Conservation (phyloP, 2,888 invertebrate genomes). For the Ceriagrion tenellum region DNA sequence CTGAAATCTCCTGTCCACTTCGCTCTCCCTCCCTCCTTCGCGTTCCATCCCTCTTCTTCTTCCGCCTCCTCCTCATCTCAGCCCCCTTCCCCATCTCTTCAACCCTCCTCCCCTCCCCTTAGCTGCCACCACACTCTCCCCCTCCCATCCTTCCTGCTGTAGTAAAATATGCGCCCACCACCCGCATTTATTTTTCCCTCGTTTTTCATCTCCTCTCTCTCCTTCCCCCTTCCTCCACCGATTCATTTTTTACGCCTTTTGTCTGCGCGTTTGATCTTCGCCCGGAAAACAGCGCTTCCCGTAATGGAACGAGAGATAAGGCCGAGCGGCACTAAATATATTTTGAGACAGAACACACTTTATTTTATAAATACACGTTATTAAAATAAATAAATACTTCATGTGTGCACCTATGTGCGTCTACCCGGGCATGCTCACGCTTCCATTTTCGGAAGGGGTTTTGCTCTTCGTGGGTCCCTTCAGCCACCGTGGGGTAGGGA, state of each 20-base stretch:
- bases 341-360: slow-evolving; percentile 42
- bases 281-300: slow-evolving; percentile 63
- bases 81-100: not conserved
- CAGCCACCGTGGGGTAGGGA: not conserved
- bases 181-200: slow-evolving; percentile 37
- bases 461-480: not conserved
- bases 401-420: not conserved
- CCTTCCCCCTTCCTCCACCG: not conserved
- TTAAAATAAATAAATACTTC: slow-evolving; percentile 39
- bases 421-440: not conserved
- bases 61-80: not conserved
- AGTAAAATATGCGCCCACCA: slow-evolving; percentile 48
- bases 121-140: not conserved
- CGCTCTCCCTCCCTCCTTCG: not conserved
- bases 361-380: slow-evolving; percentile 40
- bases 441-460: slow-evolving; percentile 16
- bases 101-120: not conserved
- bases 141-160: slow-evolving; percentile 17
- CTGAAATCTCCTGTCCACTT: slow-evolving; percentile 6
- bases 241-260: slow-evolving; percentile 55
- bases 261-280: slow-evolving; percentile 64
- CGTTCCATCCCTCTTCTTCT: not conserved
- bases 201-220: slow-evolving; percentile 6
- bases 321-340: slow-evolving; percentile 55
- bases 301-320: slow-evolving; percentile 64